These are phyloP conservation scores for Clunio marinus DNA, from an alignment of 2,888 invertebrate species.

Conservation along the genomic window DNA sequence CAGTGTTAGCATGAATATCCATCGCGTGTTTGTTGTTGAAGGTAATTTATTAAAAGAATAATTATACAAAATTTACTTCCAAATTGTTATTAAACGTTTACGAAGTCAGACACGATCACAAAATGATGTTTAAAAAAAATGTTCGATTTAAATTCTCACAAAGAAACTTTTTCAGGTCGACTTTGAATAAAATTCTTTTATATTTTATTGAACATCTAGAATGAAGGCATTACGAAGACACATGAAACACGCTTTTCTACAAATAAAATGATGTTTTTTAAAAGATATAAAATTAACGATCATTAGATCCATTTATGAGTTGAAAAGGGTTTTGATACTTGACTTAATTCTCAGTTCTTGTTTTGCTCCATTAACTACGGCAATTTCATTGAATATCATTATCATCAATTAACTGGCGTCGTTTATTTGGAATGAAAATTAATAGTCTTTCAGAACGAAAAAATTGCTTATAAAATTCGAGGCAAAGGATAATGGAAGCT, in stretches of 20 bases:
- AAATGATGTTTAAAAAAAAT: neutral
- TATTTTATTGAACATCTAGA: no score
- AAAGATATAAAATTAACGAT: slow-evolving; percentile 32
- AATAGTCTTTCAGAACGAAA: neutral
- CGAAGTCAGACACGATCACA: neutral
- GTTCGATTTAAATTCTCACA: neutral
- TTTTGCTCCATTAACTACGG: neutral
- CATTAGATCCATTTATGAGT: slow-evolving; percentile 33
- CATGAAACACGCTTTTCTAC: slow-evolving; percentile 6
- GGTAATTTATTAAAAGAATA: slow-evolving; percentile 18
- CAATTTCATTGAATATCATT: slow-evolving; percentile 18
- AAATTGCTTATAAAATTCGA: neutral
- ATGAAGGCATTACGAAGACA: slow-evolving; percentile 1
- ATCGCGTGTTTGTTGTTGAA: slow-evolving; percentile 20
- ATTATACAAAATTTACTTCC: slow-evolving; percentile 4
- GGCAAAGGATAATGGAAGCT: neutral
- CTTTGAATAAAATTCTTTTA: no score
- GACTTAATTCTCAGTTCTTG: neutral
- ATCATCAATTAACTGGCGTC: slow-evolving; percentile 24
- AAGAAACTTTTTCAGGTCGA: no score
- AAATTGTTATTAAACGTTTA: slow-evolving; percentile 10
- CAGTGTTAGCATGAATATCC: neutral
- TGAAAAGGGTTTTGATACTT: slow-evolving; percentile 28
- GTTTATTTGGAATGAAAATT: slow-evolving; percentile 1
- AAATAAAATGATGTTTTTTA: neutral